Evolutionary conservation across 1,140 invertebrate species (phyloP), one percentile per base, ranked within the genome.

Genomic region (Dendroctonus ponderosae): DNA sequence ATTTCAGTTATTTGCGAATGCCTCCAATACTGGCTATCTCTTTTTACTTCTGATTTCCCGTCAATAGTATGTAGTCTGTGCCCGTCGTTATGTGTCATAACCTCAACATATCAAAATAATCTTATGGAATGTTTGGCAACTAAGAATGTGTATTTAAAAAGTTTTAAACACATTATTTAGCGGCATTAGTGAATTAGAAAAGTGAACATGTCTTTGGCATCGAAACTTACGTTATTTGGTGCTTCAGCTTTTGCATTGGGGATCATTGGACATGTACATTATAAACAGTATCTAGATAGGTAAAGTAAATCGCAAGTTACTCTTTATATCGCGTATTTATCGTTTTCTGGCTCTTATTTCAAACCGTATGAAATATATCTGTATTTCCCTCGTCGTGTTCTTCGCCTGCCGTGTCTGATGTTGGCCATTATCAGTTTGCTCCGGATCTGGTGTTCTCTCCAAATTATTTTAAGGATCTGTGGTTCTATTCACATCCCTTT

Each of bases 261-360:
- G 11, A 86, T 85, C 70, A 83, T 89, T 71, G 76, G 73, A 63
- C 89, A 87, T 75, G 87, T 90, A 0, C 87, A 89, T 77, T 86
- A 82, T 64, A 85, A 84, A 76, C 87, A 89, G 75, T 75, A 82
- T 14, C 70, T 75, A 39, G 87, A 89, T 70, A 84, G 84, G 85
- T 86, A 79, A 71, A 62, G 26, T 40, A 8, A 6, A 8, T 56
- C 7, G 40, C 7, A 39, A 11, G 7, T 39, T 38, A 38, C 5
- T 56, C 3, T 40, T n/a, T 56, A 56, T 7, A 39, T 5, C 41
- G 4, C 37, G 11, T 5, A 56, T 56, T 7, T 41, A 52, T n/a
- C 5, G 3, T 26, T 14, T 14, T 52, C 9, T 39, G 15, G 11
- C 4, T 57, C 11, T 26, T 57, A 26, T 60, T 38, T 60, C n/a